Percentiles rank a stretch among this genome's conserved stretches.
Evolutionary conservation across 2,797 vertebrate genomes (phyloP).

Genomic region (Chelmon rostratus): DNA sequence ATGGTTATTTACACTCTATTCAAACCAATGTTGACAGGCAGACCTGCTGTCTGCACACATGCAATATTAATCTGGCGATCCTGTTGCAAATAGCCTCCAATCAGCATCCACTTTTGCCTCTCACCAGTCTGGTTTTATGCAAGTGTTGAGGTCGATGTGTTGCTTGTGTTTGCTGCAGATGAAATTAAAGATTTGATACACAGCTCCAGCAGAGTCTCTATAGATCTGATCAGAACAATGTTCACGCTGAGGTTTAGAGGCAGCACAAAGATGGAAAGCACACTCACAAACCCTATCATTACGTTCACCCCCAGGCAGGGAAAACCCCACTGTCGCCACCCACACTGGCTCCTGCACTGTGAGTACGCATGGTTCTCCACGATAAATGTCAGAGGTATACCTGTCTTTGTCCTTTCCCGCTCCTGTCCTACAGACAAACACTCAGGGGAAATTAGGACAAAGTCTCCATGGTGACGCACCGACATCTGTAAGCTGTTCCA

Average conservation of each 20-base stretch:
- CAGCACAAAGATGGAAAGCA: slow-evolving; percentile 75
- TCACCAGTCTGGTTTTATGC: slow-evolving; percentile 26
- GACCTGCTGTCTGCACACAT: slow-evolving; percentile 45
- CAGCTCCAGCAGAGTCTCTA: slow-evolving; percentile 74
- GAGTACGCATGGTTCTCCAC: slow-evolving; percentile 28
- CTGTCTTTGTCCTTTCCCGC: slow-evolving; percentile 48
- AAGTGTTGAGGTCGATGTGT: neutral
- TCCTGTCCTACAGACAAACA: slow-evolving; percentile 56
- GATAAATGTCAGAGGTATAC: slow-evolving; percentile 45
- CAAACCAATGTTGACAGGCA: slow-evolving; percentile 52
- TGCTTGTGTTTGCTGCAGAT: slow-evolving; percentile 13
- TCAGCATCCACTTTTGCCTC: slow-evolving; percentile 3
- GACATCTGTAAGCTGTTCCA: slow-evolving; percentile 58
- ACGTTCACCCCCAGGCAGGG: slow-evolving; percentile 71
- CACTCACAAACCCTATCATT: slow-evolving; percentile 70
- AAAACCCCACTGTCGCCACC: slow-evolving; percentile 59
- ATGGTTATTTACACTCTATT: slow-evolving; percentile 58
- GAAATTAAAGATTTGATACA: slow-evolving; percentile 52
- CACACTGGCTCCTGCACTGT: slow-evolving; percentile 26
- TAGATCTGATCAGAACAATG: slow-evolving; percentile 77
- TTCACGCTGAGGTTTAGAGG: slow-evolving; percentile 83
- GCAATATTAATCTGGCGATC: slow-evolving; percentile 52
- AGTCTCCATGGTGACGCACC: slow-evolving; percentile 58
- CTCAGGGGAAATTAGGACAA: slow-evolving; percentile 48
- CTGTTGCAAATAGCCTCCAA: slow-evolving; percentile 12